A percentile compares a stretch with the other conserved stretches of the same genome.
Evolutionary conservation across 2,113 vertebrate genomes (phyloP).

Genomic region (Thryonomys swinderianus): DNA sequence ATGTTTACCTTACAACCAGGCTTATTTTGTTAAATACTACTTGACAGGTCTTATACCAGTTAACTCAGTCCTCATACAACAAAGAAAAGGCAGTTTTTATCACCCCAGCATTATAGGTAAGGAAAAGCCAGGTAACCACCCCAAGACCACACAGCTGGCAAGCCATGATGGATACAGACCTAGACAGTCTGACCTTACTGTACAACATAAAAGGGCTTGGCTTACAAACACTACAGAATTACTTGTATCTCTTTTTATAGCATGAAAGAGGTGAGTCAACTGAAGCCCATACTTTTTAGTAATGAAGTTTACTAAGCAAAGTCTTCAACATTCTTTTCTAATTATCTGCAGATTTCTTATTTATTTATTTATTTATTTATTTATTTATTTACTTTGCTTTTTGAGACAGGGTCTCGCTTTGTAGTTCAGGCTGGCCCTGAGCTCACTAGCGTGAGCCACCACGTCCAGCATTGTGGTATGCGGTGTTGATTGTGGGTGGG

Average conservation of each 20-base stretch:
- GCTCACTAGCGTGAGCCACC: no score
- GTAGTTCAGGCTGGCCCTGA: no score
- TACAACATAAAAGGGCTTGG: neutral
- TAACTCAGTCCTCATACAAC: neutral
- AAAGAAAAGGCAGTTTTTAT: neutral
- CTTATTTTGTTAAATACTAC: neutral
- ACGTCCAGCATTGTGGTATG: no score
- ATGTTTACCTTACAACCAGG: neutral
- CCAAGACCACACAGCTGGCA: neutral
- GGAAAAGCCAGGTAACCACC: neutral
- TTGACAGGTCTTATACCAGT: neutral
- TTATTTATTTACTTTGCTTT: no score
- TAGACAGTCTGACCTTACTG: neutral
- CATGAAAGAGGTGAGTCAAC: neutral
- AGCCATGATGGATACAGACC: neutral
- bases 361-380: no score
- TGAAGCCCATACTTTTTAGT: neutral
- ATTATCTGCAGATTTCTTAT: conserved; percentile 34
- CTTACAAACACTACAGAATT: conserved; percentile 10
- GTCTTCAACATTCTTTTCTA: conserved; percentile 44
- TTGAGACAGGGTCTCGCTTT: no score
- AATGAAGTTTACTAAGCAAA: conserved; percentile 10
- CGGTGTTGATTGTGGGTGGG: no score
- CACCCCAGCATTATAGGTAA: neutral
- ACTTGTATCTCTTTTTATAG: neutral